Evolutionary conservation across 2,888 invertebrate genomes (phyloP), one percentile per base, ranked within the genome.

Genomic region (Zygaena filipendulae): DNA sequence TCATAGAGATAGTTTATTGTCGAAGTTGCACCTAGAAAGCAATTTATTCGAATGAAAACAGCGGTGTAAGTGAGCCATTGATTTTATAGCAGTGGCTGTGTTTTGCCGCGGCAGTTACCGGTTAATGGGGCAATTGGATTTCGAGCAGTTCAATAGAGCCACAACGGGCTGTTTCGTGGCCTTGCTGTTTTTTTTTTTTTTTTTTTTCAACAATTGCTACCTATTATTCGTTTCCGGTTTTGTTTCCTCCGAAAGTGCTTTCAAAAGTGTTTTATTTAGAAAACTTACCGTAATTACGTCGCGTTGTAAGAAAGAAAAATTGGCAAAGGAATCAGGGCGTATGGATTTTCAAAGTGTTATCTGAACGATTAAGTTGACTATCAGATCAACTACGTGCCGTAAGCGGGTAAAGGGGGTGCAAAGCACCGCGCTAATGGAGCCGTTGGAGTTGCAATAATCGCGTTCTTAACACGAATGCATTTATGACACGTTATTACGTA

Each of bases 401-500:
- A n/a, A n/a, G n/a, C n/a, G n/a, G n/a, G n/a, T n/a, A n/a, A n/a
- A n/a, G n/a, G n/a, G n/a, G n/a, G n/a, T n/a, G n/a, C n/a, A n/a
- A n/a, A n/a, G n/a, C n/a, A n/a, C n/a, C n/a, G 51, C 56, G 56
- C 60, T 64, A 66, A 67, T 62, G 53, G 60, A 43, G 48, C 56
- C 58, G 59, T 61, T 55, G 57, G 49, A 53, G 52, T 56, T 52
- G 63, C 57, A 61, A 54, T 69, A 67, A 66, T 66, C 59, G 59
- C 51, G 52, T 57, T 59, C 43, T 45, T 47, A 46, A 40, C 45
- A 42, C 39, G 33, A 41, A 39, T 42, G 39, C 30, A 42, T 35
- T 35, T 35, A 35, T 39, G 39, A 43, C 40, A 38, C 36, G 19
- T 19, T 16, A n/a, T 23, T 20, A 10, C n/a, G 18, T 8, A 8